Conservation (phyloP, 2,797 vertebrate species). For the Paguma larvata region DNA sequence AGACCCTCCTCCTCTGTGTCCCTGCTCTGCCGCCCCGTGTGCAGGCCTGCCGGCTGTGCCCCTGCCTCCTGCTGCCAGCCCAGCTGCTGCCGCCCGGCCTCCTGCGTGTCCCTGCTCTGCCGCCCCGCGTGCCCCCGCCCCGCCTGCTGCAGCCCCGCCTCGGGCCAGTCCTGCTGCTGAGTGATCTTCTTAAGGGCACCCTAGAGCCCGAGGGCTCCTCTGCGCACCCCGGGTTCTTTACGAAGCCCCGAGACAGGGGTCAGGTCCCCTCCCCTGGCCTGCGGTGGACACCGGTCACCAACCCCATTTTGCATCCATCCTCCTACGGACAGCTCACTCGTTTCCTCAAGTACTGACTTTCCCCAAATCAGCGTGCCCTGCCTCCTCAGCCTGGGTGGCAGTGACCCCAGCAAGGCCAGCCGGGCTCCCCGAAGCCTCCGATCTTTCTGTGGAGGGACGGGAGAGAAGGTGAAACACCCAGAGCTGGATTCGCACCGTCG, state of each 20-base stretch:
- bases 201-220: neutral
- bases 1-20: too few relatives aligned
- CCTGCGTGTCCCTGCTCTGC: neutral
- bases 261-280: rapidly evolving
- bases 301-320: neutral
- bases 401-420: neutral
- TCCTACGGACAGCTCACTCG: neutral
- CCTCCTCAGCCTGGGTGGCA: neutral
- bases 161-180: neutral
- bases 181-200: neutral
- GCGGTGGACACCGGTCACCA: too few relatives aligned
- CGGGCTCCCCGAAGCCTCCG: neutral
- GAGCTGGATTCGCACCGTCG: rapidly evolving
- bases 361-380: neutral
- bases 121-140: neutral
- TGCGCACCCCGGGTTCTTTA: neutral
- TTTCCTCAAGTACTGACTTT: neutral
- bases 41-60: too few relatives aligned
- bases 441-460: neutral
- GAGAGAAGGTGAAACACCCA: too few relatives aligned
- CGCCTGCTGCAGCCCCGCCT: neutral
- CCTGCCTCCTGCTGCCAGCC: too few relatives aligned
- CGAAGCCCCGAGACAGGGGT: too few relatives aligned
- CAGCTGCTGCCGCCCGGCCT: neutral
- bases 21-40: too few relatives aligned